Evolutionary conservation across 2,888 invertebrate genomes (phyloP).

Genomic region (Mamestra brassicae): DNA sequence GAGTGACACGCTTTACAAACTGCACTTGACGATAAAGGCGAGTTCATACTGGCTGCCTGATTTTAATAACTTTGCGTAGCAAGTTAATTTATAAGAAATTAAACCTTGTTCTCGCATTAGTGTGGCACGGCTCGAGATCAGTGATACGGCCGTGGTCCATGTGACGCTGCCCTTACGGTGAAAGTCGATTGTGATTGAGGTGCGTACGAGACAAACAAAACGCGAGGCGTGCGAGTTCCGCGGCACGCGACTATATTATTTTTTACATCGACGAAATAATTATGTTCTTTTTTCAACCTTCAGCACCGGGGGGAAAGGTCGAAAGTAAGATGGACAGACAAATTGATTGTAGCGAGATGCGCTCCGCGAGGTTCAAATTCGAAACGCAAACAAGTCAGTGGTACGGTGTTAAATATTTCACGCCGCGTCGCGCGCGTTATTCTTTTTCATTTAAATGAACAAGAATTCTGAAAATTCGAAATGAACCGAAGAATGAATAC

Average conservation of each 20-base stretch:
- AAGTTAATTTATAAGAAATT: conserved; percentile 41
- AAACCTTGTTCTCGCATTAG: conserved; percentile 51
- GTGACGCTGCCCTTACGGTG: conserved; percentile 85
- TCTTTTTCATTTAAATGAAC: conserved; percentile 59
- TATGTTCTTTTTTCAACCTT: conserved; percentile 70
- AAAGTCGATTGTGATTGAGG: conserved; percentile 86
- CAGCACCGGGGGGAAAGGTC: conserved; percentile 65
- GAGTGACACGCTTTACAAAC: conserved; percentile 64
- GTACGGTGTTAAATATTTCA: conserved; percentile 75
- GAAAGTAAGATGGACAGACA: conserved; percentile 65
- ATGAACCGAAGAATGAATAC: conserved; percentile 42
- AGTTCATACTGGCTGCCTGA: conserved; percentile 23
- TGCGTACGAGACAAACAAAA: conserved; percentile 79
- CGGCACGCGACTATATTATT: conserved; percentile 78
- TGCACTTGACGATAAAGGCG: conserved; percentile 53
- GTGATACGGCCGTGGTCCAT: conserved; percentile 62
- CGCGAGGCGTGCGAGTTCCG: conserved; percentile 70
- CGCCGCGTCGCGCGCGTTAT: conserved; percentile 67
- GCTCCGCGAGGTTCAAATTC: conserved; percentile 73
- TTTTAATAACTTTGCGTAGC: conserved; percentile 44
- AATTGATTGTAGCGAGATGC: conserved; percentile 68
- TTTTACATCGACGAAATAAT: conserved; percentile 68
- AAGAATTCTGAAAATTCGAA: conserved; percentile 58
- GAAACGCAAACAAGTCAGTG: conserved; percentile 75
- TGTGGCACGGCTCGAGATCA: conserved; percentile 42